phyloP scores from a whole-genome alignment of 2,113 vertebrate species.

The Rynchops niger region DNA sequence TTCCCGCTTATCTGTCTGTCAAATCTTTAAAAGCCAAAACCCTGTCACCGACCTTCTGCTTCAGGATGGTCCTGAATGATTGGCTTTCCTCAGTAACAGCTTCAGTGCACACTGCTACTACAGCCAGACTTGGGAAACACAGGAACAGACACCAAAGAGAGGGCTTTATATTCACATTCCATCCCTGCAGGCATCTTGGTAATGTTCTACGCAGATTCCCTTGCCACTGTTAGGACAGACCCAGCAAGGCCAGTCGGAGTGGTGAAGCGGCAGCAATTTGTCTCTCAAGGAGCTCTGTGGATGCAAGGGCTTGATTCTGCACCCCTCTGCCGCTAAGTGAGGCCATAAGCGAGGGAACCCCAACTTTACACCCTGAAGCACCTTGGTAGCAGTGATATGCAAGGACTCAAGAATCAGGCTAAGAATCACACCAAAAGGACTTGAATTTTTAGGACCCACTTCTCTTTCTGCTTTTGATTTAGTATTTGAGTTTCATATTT shows the following conservation, averaged over 20 bases:
- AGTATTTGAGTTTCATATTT: neutral
- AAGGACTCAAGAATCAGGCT: neutral
- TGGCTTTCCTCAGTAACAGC: neutral
- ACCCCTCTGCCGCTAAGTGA: rapidly evolving
- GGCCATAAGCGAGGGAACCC: rapidly evolving
- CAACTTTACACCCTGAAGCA: neutral
- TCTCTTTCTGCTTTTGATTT: neutral
- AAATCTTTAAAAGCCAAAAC: neutral
- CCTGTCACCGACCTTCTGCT: neutral
- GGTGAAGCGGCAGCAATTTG: neutral
- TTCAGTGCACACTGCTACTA: neutral
- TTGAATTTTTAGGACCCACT: neutral
- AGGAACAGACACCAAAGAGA: neutral
- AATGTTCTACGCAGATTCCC: neutral
- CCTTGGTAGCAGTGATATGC: neutral
- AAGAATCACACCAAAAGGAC: neutral
- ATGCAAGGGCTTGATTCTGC: neutral
- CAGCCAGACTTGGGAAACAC: neutral
- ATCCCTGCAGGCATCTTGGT: neutral
- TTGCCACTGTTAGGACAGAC: neutral
- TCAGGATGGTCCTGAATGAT: neutral
- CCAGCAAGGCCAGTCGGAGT: neutral
- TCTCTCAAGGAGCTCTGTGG: neutral
- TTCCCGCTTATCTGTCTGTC: neutral
- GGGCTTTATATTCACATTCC: neutral